These are phyloP conservation scores for Erebia epiphron DNA, from an alignment of 2,888 invertebrate genomes.

Conservation along the genomic window DNA sequence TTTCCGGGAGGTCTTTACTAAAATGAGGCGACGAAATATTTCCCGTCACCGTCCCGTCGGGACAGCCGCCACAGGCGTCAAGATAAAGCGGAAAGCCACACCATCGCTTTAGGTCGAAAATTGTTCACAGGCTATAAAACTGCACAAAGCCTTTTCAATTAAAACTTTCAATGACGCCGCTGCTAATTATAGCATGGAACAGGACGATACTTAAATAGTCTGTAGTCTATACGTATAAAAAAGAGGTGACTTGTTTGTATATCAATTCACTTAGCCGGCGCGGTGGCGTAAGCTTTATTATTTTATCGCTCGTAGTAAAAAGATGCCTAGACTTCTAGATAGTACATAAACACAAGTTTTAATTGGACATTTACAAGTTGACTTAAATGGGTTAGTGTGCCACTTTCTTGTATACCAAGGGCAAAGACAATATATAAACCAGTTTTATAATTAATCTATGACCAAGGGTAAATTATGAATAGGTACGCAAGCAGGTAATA, in stretches of 20 bases:
- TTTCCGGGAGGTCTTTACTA: constrained; percentile 21
- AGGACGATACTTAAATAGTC: constrained; percentile 25
- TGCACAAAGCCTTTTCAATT: constrained; percentile 81
- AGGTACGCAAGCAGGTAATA: too few relatives aligned
- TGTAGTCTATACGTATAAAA: constrained; percentile 4
- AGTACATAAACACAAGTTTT: too few relatives aligned
- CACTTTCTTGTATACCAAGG: too few relatives aligned
- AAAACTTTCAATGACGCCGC: constrained; percentile 78
- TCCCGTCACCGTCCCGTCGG: constrained; percentile 25
- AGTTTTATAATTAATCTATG: too few relatives aligned
- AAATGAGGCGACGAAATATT: constrained; percentile 30
- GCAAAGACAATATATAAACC: too few relatives aligned
- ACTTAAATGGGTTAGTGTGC: too few relatives aligned
- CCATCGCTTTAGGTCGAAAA: constrained; percentile 64
- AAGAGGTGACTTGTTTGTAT: constrained; percentile 4
- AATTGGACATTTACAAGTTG: too few relatives aligned
- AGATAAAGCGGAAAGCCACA: constrained; percentile 53
- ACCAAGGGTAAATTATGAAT: too few relatives aligned
- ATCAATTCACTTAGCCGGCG: background rate
- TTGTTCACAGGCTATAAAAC: constrained; percentile 75
- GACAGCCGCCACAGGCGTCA: constrained; percentile 42
- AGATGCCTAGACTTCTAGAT: too few relatives aligned
- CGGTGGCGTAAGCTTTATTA: too few relatives aligned
- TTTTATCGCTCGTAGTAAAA: too few relatives aligned
- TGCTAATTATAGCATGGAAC: constrained; percentile 72